These are phyloP conservation scores for Manis pentadactyla DNA, from an alignment of 2,797 vertebrate species.

Conservation along the genomic window DNA sequence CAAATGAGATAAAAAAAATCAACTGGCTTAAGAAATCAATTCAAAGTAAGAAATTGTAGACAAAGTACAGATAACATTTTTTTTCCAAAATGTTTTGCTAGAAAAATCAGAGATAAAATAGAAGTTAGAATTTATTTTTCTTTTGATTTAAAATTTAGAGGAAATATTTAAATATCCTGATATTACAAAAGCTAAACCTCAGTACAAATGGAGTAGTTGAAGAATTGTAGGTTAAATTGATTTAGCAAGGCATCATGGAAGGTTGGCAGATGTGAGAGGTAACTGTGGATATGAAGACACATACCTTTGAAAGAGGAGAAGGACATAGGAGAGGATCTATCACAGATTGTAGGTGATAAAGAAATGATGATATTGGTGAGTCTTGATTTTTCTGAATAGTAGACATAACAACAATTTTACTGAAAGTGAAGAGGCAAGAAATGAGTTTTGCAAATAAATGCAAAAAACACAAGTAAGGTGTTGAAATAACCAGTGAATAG, in stretches of 20 bases:
- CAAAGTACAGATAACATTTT: background rate
- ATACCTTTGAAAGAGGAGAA: background rate
- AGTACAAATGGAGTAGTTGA: background rate
- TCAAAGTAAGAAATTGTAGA: background rate
- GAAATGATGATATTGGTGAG: background rate
- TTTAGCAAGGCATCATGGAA: background rate
- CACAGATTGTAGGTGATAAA: background rate
- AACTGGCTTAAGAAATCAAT: background rate
- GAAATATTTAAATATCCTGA: background rate
- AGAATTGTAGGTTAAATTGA: background rate
- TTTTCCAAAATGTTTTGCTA: background rate
- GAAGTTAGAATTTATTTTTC: background rate
- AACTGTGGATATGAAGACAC: background rate
- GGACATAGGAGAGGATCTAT: background rate
- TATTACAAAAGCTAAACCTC: background rate
- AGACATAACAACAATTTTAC: background rate
- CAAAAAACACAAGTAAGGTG: background rate
- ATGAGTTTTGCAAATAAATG: too few relatives aligned
- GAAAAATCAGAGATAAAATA: background rate
- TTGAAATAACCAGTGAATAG: background rate
- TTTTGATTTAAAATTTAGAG: background rate
- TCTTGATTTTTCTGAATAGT: background rate
- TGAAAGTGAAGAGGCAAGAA: background rate
- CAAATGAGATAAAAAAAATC: background rate
- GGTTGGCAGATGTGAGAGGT: background rate